Percentiles rank a stretch among this genome's conserved stretches.
Conservation (phyloP, 2,797 vertebrate species). For the Ptychobarbus kaznakovi region DNA sequence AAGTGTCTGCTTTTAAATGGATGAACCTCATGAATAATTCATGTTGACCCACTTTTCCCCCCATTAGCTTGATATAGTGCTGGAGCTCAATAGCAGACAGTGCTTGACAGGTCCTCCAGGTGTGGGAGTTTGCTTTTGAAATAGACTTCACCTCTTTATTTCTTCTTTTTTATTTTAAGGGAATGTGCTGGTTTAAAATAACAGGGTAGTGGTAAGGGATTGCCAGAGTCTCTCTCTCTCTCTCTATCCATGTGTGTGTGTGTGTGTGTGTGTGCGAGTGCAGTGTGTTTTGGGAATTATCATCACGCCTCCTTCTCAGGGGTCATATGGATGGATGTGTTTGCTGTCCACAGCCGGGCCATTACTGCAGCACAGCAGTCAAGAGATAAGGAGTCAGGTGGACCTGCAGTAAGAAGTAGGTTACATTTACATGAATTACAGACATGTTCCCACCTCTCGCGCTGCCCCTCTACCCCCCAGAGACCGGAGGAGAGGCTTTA, state of each 20-base stretch:
- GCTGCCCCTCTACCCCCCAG: conserved; percentile 8
- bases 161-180: conserved; percentile 44
- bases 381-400: conserved; percentile 38
- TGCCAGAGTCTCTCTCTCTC: conserved; percentile 1
- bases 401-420: conserved; percentile 55
- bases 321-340: conserved; percentile 50
- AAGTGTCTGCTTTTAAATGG: conserved; percentile 78
- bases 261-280: not conserved
- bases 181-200: conserved; percentile 53
- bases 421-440: conserved; percentile 62
- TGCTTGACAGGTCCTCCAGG: conserved; percentile 75
- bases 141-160: conserved; percentile 57
- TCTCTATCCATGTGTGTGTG: not conserved
- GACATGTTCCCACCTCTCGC: conserved; percentile 37
- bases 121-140: conserved; percentile 64
- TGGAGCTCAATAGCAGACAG: conserved; percentile 75
- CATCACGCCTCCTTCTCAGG: conserved; percentile 52
- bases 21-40: conserved; percentile 83
- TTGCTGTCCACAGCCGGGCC: conserved; percentile 45
- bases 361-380: conserved; percentile 44
- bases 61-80: conserved; percentile 83
- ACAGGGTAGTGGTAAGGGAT: conserved; percentile 28
- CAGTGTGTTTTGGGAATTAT: conserved; percentile 47
- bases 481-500: conserved; percentile 42
- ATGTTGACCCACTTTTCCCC: conserved; percentile 73